phyloP scores from a whole-genome alignment of 2,797 vertebrate species.

The Crenuchus spilurus region DNA sequence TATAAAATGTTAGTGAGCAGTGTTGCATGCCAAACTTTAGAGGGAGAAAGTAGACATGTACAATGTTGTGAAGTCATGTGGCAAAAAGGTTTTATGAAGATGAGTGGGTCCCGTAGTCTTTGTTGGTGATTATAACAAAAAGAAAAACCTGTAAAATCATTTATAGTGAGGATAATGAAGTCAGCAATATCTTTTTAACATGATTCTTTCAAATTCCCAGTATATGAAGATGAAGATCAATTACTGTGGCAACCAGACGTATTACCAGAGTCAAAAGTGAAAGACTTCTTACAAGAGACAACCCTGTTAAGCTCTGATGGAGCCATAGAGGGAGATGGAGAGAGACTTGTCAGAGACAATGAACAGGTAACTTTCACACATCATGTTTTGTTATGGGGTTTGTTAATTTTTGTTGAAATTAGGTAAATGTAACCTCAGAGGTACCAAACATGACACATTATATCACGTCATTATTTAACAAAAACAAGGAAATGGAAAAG shows the following conservation, averaged over 20 bases:
- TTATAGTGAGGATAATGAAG: too few species aligned
- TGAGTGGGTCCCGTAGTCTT: neutral
- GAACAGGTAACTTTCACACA: constrained; percentile 52
- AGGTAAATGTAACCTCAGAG: too few species aligned
- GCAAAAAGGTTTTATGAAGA: neutral
- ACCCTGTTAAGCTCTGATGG: constrained; percentile 75
- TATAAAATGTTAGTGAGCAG: too few species aligned
- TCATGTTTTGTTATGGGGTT: neutral
- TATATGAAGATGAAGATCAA: constrained; percentile 84
- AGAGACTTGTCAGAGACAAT: constrained; percentile 80
- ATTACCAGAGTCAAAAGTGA: constrained; percentile 83
- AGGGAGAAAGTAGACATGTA: neutral
- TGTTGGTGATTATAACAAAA: too few species aligned
- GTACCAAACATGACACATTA: too few species aligned
- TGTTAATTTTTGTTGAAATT: too few species aligned
- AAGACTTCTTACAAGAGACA: constrained; percentile 82
- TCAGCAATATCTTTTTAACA: neutral
- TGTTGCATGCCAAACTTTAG: too few species aligned
- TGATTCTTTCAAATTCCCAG: constrained; percentile 61
- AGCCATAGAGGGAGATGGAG: constrained; percentile 69
- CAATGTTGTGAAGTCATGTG: neutral
- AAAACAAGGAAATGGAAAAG: too few species aligned
- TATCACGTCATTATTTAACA: too few species aligned
- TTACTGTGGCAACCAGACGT: constrained; percentile 83
- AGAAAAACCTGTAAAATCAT: too few species aligned